These are phyloP conservation scores for Diadegma fenestrale DNA, from an alignment of 2,888 invertebrate genomes.

Conservation along the genomic window DNA sequence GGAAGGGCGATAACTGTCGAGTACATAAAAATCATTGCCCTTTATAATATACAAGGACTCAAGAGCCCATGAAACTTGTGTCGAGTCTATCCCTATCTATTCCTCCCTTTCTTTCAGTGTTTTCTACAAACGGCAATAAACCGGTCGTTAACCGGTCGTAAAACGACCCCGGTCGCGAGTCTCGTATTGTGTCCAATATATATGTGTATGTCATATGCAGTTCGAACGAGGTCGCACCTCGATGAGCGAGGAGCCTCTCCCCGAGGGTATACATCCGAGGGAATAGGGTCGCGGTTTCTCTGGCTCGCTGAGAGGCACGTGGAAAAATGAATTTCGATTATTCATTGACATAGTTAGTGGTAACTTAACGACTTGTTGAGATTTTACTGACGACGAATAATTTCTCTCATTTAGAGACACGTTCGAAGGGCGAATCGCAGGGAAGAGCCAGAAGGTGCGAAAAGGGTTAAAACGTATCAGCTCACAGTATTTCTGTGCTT, in stretches of 20 bases:
- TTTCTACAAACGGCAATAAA: constrained; percentile 76
- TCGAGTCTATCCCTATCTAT: constrained; percentile 21
- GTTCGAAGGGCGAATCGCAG: not conserved
- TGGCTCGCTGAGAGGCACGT: constrained; percentile 40
- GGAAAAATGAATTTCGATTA: constrained; percentile 37
- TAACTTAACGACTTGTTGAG: constrained; percentile 55
- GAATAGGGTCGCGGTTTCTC: constrained; percentile 36
- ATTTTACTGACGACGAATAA: constrained; percentile 28
- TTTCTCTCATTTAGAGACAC: not conserved
- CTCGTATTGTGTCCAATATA: constrained; percentile 43
- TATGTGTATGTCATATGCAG: constrained; percentile 27
- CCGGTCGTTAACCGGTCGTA: constrained; percentile 80
- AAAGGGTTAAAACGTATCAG: constrained; percentile 49
- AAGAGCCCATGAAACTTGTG: constrained; percentile 53
- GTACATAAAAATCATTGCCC: constrained; percentile 50
- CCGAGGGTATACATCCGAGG: constrained; percentile 55
- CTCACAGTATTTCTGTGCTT: constrained; percentile 50
- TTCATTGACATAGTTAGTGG: constrained; percentile 65
- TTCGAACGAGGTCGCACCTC: constrained; percentile 61
- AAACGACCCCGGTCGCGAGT: constrained; percentile 72
- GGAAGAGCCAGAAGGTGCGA: constrained; percentile 17
- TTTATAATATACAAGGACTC: constrained; percentile 35
- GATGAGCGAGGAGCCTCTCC: constrained; percentile 49
- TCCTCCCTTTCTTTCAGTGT: constrained; percentile 6
- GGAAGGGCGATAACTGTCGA: constrained; percentile 50